Conservation (phyloP, 2,888 invertebrate genomes). For the Cryptus armator region DNA sequence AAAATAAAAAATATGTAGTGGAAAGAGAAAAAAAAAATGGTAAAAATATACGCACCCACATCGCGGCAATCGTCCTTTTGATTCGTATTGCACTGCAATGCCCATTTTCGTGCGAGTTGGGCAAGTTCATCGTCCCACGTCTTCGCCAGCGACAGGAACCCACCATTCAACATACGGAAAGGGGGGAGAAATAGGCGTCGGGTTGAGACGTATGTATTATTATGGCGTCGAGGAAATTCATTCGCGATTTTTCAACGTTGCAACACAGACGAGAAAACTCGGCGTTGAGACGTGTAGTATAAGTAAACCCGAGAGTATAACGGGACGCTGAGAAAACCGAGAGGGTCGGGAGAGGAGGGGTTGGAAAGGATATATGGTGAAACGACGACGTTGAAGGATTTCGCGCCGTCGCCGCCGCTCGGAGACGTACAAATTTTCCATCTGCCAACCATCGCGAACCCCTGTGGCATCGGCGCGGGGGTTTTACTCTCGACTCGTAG, state of each 20-base stretch:
- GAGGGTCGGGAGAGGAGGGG: neutral
- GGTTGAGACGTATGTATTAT: conserved; percentile 59
- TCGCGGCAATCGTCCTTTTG: conserved; percentile 85
- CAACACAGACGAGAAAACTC: conserved; percentile 53
- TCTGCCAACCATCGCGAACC: conserved; percentile 51
- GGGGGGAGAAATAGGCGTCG: neutral
- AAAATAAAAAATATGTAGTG: neutral
- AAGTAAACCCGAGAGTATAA: conserved; percentile 13
- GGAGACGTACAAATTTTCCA: conserved; percentile 67
- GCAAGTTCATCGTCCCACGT: conserved; percentile 85
- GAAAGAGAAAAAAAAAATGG: neutral
- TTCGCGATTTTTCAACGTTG: conserved; percentile 67
- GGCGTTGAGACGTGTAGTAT: conserved; percentile 25
- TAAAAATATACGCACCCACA: conserved; percentile 78
- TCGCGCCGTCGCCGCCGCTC: conserved; percentile 51
- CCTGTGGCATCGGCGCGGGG: conserved; percentile 7
- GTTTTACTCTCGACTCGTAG: conserved; percentile 35
- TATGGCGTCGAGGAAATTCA: conserved; percentile 61
- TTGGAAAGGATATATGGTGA: conserved; percentile 14
- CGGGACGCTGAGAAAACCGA: neutral
- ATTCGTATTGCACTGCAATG: conserved; percentile 84
- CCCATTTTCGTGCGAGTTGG: conserved; percentile 84
- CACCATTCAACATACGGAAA: conserved; percentile 62
- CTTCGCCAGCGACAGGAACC: conserved; percentile 48
- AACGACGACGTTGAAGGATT: conserved; percentile 68